Percentiles rank a stretch among this genome's conserved stretches.
These are phyloP conservation scores for Antheraea assamensis DNA, from an alignment of 2,888 invertebrate genomes.

Conservation along the genomic window DNA sequence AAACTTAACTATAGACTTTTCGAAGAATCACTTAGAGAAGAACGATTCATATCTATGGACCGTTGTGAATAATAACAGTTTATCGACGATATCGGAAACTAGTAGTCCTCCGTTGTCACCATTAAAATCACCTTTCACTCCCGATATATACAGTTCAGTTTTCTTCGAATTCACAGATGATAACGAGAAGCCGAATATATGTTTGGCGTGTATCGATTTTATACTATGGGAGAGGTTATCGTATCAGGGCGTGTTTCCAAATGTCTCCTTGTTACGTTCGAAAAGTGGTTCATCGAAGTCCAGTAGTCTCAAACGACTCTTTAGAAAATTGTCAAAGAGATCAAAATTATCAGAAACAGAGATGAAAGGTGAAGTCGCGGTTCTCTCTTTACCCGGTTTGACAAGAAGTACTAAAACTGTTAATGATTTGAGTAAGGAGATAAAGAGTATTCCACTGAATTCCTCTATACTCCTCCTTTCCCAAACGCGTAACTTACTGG, in stretches of 20 bases:
- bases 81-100: conserved; percentile 68
- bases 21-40: conserved; percentile 41
- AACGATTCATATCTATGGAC: conserved; percentile 70
- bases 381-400: conserved; percentile 63
- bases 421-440: conserved; percentile 65
- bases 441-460: conserved; percentile 62
- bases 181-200: conserved; percentile 48
- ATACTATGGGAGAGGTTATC: conserved; percentile 73
- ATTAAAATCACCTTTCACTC: conserved; percentile 49
- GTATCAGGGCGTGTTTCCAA: conserved; percentile 60
- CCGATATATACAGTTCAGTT: conserved; percentile 69
- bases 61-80: conserved; percentile 46
- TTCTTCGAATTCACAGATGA: conserved; percentile 67
- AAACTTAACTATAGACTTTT: conserved; percentile 47
- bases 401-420: conserved; percentile 59
- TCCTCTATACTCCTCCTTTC: conserved; percentile 66
- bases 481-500: conserved; percentile 64
- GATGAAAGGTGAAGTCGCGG: conserved; percentile 59
- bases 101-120: conserved; percentile 51
- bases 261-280: conserved; percentile 57
- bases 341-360: conserved; percentile 50
- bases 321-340: conserved; percentile 56
- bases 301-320: conserved; percentile 53
- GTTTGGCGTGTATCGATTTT: conserved; percentile 65
- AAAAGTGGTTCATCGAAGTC: conserved; percentile 56